Base-by-base conservation (phyloP, 2,888 invertebrate genomes). In the Euphydryas editha region DNA sequence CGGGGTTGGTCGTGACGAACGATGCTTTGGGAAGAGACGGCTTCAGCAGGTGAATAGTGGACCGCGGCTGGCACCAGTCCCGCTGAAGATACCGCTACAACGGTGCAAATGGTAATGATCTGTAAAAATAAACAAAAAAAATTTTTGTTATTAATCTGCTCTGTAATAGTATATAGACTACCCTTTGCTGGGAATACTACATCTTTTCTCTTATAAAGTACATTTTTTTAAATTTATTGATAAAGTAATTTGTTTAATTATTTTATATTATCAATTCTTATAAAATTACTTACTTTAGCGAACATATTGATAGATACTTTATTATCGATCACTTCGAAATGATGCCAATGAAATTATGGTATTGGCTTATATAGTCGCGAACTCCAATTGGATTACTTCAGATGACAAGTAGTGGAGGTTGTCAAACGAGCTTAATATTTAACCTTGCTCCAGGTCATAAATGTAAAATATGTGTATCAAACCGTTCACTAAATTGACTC, bases 11-110 rank as follows among this genome's bases (percentile, higher is more conserved):
- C 86, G 73, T 82, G 83, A 59, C 86, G 82, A 21, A 86, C 80
- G 71, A 86, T 83, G 75, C 78, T 86, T 68, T 86, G 85, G 6
- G 85, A 85, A 46, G 86, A 87, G n/a, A 86, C 83, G 4, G 83
- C 84, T 4, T 78, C 75, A 20, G 84, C 84, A 4, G 81, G 73
- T 15, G 82, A 83, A 74, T 85, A 82, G 73, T 87, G 86, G 81
- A 62, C 93, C 62, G 72, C 90, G 67, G 69, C 89, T 15, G 82
- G 72, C 70, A 84, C 64, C 10, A 81, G 75, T 76, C 82, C 56
- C 71, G 83, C 72, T 76, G 81, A 67, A 67, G 77, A 73, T 30
- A 75, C 74, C n/a, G 81, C 81, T 73, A 79, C 77, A 49, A 82
- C 69, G 46, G 79, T 78, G 63, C 77, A 80, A 46, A 82, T 64